Percentiles rank a stretch among this genome's conserved stretches.
phyloP scores from a whole-genome alignment of 1,140 invertebrate genomes.

The Meloidogyne exigua region DNA sequence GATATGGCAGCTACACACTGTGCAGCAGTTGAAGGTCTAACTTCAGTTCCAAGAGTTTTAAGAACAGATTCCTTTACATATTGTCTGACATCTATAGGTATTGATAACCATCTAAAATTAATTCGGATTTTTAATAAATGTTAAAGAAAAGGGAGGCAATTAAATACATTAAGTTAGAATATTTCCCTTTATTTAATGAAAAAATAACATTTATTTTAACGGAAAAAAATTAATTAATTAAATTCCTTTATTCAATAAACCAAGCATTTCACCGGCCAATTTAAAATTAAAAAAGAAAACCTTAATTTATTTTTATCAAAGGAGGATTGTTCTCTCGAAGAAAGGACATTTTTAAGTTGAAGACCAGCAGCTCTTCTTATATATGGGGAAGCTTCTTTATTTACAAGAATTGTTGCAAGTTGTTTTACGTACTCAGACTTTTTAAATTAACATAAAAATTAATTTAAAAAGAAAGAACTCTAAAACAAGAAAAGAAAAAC shows the following conservation, averaged over 20 bases:
- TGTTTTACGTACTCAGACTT: slow-evolving; percentile 86
- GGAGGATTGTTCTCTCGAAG: slow-evolving; percentile 84
- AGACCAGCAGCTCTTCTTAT: slow-evolving; percentile 95
- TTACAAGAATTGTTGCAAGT: slow-evolving; percentile 84
- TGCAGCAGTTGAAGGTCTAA: slow-evolving; percentile 87
- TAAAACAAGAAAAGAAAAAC: slow-evolving; percentile 59
- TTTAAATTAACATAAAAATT: slow-evolving; percentile 51
- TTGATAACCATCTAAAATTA: slow-evolving; percentile 63
- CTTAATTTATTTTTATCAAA: slow-evolving; percentile 83
- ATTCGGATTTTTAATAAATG: no score
- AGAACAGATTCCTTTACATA: slow-evolving; percentile 96
- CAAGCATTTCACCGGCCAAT: no score
- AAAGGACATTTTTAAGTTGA: slow-evolving; percentile 95
- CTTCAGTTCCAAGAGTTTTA: slow-evolving; percentile 88
- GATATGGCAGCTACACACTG: slow-evolving; percentile 98
- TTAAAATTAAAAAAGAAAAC: slow-evolving; percentile 67
- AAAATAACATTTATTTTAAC: no score
- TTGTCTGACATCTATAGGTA: slow-evolving; percentile 79
- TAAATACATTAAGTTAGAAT: no score
- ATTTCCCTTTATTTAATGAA: no score
- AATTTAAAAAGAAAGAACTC: slow-evolving; percentile 67
- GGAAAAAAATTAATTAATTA: no score
- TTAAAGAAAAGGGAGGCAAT: no score
- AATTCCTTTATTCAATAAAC: no score
- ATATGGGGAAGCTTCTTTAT: slow-evolving; percentile 82